phyloP scores from a whole-genome alignment of 2,113 vertebrate genomes.

The Furnarius figulus region DNA sequence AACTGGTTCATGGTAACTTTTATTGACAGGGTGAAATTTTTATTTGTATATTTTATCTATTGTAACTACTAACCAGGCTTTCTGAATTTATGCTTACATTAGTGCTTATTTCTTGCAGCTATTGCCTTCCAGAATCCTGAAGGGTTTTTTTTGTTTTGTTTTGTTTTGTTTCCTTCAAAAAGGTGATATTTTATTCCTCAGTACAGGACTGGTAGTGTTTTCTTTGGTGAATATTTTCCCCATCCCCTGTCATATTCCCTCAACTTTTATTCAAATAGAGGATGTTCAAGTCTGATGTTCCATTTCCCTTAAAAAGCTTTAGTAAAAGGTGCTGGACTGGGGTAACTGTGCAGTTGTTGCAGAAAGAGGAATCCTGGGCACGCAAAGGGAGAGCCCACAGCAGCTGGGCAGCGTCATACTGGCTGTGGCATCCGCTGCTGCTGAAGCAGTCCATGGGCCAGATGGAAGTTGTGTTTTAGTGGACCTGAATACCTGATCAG shows the following conservation, averaged over 20 bases:
- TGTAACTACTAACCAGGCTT: background rate
- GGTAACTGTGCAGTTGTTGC: background rate
- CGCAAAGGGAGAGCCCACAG: background rate
- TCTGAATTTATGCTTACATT: background rate
- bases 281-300: background rate
- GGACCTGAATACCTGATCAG: background rate
- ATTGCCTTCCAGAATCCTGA: background rate
- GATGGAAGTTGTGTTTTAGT: background rate
- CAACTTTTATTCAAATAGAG: background rate
- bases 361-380: constrained; percentile 1
- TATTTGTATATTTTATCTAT: background rate
- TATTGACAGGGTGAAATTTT: background rate
- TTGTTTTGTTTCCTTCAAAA: background rate
- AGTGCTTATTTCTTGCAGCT: background rate
- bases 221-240: background rate
- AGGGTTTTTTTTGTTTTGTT: background rate
- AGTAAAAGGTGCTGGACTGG: background rate
- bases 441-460: background rate
- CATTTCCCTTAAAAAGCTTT: background rate
- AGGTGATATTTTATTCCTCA: background rate
- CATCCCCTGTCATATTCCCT: background rate
- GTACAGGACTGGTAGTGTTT: background rate
- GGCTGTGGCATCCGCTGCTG: background rate
- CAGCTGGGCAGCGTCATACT: background rate
- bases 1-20: background rate